Evolutionary conservation across 2,113 vertebrate species (phyloP), one percentile per base, ranked within the genome.

Genomic region (Tetrax tetrax): DNA sequence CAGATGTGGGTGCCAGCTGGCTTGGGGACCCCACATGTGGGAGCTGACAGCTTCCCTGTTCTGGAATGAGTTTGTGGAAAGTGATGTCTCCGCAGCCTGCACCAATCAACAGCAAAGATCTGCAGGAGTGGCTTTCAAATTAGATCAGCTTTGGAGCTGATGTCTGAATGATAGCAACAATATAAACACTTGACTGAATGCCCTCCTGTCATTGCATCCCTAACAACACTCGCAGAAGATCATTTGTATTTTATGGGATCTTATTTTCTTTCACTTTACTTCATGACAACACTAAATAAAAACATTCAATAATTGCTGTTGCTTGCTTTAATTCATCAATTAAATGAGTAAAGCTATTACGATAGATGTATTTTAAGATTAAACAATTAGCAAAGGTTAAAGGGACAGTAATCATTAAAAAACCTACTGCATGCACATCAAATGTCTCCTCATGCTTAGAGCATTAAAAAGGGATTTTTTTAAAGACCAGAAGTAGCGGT

Each of bases 91-190:
- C 95, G 65, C 61, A 93, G 76, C 50, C 79, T 69, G 74, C 74
- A 37, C 47, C 37, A 35, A 72, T 90, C 76, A 9, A 82, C 69
- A 90, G 76, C 76, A 93, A 71, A 94, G 88, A 92, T 93, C 71
- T 74, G 69, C 76, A 87, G 93, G 75, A 93, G 65, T 57, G n/a
- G 69, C 65, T 94, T 96, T 92, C 65, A 87, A 82, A 94, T 93
- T 70, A 72, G 92, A 76, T 87, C 72, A 92, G 80, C 80, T 78
- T 86, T 83, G 59, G 45, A 88, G 57, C 79, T 72, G 76, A 48
- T 79, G 76, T 84, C 68, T 94, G 88, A 96, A 50, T 57, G 86
- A 89, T 72, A 68, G 80, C 57, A 93, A 75, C 86, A 61, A 89
- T 63, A 78, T 90, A 90, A 96, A 64, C 72, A 63, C 76, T 95